Evolutionary conservation across 2,888 invertebrate species (phyloP).

Genomic region (Griposia aprilina): DNA sequence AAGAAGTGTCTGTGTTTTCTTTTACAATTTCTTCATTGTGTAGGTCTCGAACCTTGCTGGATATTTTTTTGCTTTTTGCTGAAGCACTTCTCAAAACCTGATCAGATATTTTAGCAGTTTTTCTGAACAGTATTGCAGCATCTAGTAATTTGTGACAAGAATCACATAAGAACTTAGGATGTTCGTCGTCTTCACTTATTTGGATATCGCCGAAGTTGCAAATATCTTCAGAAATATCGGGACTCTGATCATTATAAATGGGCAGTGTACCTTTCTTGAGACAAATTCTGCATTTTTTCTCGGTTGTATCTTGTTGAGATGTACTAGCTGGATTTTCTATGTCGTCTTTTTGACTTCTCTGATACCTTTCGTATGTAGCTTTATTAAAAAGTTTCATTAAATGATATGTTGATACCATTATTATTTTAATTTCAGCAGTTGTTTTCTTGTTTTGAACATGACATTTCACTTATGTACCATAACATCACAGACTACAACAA

Average conservation of each 20-base stretch:
- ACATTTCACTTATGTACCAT: no score
- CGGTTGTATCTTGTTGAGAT: slow-evolving; percentile 1
- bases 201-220: slow-evolving; percentile 70
- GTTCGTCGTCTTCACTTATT: slow-evolving; percentile 73
- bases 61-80: neutral
- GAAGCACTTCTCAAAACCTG: slow-evolving; percentile 66
- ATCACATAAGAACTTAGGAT: slow-evolving; percentile 79
- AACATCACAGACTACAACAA: no score
- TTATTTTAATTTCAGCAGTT: neutral
- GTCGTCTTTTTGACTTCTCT: slow-evolving; percentile 1
- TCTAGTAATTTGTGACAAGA: slow-evolving; percentile 78
- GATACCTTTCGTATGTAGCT: slow-evolving; percentile 33
- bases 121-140: slow-evolving; percentile 78
- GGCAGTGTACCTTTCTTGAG: slow-evolving; percentile 65
- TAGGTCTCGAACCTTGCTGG: neutral
- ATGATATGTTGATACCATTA: slow-evolving; percentile 52
- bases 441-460: slow-evolving; percentile 1
- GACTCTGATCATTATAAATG: slow-evolving; percentile 58
- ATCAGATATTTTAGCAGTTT: slow-evolving; percentile 76
- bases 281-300: slow-evolving; percentile 52
- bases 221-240: slow-evolving; percentile 29
- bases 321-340: slow-evolving; percentile 7
- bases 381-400: slow-evolving; percentile 49
- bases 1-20: slow-evolving; percentile 6
- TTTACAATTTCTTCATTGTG: slow-evolving; percentile 16